These are phyloP conservation scores for Aepyceros melampus DNA, from an alignment of 2,113 vertebrate genomes.

Conservation along the genomic window DNA sequence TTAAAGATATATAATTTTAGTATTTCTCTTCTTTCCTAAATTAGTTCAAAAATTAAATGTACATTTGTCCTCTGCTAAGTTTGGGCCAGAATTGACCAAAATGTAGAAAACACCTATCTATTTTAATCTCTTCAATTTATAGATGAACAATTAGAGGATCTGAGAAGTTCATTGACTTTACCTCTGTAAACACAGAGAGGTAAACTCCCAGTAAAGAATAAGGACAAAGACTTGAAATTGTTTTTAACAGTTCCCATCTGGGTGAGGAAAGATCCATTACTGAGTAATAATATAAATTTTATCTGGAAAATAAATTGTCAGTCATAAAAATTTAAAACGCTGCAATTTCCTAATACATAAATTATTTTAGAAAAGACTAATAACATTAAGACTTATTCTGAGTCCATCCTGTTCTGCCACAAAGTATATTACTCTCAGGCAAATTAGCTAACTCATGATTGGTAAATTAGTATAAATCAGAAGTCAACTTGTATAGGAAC, in stretches of 20 bases:
- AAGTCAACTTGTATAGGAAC: background rate
- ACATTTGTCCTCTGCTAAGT: background rate
- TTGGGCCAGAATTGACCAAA: background rate
- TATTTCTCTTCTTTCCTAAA: background rate
- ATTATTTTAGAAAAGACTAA: background rate
- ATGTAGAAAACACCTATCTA: background rate
- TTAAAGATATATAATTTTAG: background rate
- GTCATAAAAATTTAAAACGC: background rate
- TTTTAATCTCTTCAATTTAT: background rate
- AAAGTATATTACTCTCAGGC: background rate
- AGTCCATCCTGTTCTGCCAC: background rate
- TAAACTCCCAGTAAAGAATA: background rate
- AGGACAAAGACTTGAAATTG: background rate
- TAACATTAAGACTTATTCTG: background rate
- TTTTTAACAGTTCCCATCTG: background rate
- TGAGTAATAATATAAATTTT: background rate
- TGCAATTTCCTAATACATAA: background rate
- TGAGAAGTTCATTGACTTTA: background rate
- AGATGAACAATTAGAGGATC: background rate
- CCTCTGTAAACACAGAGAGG: background rate
- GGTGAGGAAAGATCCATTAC: background rate
- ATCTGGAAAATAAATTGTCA: background rate
- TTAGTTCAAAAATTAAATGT: background rate
- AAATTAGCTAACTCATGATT: background rate
- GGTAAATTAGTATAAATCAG: background rate